Base-by-base conservation (phyloP, 2,888 invertebrate species). In the Emmelina monodactyla region DNA sequence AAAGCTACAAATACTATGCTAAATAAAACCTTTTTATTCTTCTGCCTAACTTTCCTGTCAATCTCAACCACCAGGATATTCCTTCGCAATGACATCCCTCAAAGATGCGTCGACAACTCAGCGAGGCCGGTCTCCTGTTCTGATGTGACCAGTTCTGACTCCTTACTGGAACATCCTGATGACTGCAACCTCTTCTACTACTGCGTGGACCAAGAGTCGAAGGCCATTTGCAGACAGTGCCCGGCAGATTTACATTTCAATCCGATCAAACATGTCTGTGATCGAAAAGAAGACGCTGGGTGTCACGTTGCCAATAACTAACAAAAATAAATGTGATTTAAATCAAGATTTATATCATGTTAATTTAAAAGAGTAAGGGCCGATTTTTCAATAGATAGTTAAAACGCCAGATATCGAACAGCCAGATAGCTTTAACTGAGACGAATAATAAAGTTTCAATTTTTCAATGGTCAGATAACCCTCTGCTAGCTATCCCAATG, bases 121-220 rank as follows among this genome's bases (percentile, higher is more conserved):
- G 41, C 49, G 15, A 52, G 53, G 10, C 37, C 40, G 9, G 52
- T 62, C 28, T 50, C 47, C 2, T 58, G 58, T 35, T 40, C 31
- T 0, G 37, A 32, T 15, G 34, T 19, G 19, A 19, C 32, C 5
- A 22, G 44, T 16, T 33, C 22, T 2, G 58, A 57, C 34, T 35
- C 35, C 2, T 45, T 62, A 13, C 25, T 51, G 32, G 46, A 54
- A 16, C 62, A 62, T 41, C 55, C 59, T 0, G 45, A 44, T 36
- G 55, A 62, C 50, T 60, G 60, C 43, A 32, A 41, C 30, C 46
- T 60, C 28, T 63, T 61, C 47, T 59, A 52, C 40, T 53, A 56
- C 43, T 62, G 62, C 43, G 39, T 51, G 28, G 16, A 19, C 10
- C 22, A 32, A 9, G 19, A 16, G 16, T 33, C 10, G 2, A 34